phyloP scores from a whole-genome alignment of 2,888 invertebrate genomes.

The Eupeodes latifasciatus region DNA sequence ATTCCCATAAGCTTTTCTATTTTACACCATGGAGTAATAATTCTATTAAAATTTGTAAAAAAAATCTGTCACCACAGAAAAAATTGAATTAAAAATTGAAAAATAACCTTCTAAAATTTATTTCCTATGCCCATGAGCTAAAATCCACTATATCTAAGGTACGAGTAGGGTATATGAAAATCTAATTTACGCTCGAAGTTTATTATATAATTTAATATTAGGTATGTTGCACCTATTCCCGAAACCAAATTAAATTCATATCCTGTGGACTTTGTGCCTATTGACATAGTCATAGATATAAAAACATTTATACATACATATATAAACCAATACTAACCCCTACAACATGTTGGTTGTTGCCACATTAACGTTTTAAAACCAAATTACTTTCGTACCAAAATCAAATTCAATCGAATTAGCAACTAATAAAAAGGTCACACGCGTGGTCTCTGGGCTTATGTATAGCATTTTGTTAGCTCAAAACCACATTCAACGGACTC shows the following conservation, averaged over 20 bases:
- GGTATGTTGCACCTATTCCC: conserved; percentile 12
- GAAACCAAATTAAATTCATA: conserved; percentile 68
- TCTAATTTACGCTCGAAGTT: conserved; percentile 53
- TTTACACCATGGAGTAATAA: no score
- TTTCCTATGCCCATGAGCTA: background rate
- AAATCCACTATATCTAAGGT: background rate
- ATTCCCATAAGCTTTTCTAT: no score
- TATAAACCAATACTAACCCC: background rate
- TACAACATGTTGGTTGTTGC: conserved; percentile 57
- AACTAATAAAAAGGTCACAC: conserved; percentile 71
- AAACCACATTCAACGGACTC: conserved; percentile 55
- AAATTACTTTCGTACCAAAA: conserved; percentile 67
- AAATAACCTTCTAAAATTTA: background rate
- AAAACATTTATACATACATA: background rate
- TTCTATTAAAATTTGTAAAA: no score
- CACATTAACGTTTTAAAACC: conserved; percentile 71
- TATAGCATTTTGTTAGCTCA: conserved; percentile 22
- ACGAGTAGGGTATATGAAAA: conserved; percentile 12
- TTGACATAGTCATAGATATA: conserved; percentile 42
- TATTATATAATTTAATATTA: conserved; percentile 10
- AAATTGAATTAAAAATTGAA: background rate
- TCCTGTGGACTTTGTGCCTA: conserved; percentile 50
- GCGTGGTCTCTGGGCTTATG: conserved; percentile 1
- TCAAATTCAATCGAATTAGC: conserved; percentile 74
- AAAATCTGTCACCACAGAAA: background rate